Percentiles rank a stretch among this genome's conserved stretches.
These are phyloP conservation scores for Monopterus albus DNA, from an alignment of 2,113 vertebrate genomes.

Conservation along the genomic window DNA sequence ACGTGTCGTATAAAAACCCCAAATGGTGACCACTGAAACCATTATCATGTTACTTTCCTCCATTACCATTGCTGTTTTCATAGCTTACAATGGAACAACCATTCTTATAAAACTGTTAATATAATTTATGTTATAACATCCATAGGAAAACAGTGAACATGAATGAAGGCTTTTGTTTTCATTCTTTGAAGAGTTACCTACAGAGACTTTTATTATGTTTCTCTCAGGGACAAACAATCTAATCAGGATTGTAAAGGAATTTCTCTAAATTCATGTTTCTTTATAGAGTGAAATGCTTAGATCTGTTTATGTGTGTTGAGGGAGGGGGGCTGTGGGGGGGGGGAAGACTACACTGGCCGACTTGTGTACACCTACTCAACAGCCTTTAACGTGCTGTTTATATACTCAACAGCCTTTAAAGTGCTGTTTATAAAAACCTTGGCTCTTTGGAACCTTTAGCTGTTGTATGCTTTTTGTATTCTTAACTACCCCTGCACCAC, in stretches of 20 bases:
- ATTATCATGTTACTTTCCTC: too few species aligned
- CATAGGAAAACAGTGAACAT: too few species aligned
- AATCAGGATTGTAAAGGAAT: slow-evolving; percentile 33
- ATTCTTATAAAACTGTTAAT: slow-evolving; percentile 26
- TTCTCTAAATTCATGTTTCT: slow-evolving; percentile 51
- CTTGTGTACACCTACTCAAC: slow-evolving; percentile 8
- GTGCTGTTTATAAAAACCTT: neutral
- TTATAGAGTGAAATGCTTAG: slow-evolving; percentile 36
- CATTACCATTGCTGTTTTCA: neutral
- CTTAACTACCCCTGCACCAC: neutral
- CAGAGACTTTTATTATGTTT: slow-evolving; percentile 23
- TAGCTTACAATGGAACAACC: neutral
- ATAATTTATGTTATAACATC: slow-evolving; percentile 11
- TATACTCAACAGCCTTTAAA: slow-evolving; percentile 11
- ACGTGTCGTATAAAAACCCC: too few species aligned
- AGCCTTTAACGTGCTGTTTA: slow-evolving; percentile 3
- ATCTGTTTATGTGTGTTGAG: slow-evolving; percentile 15
- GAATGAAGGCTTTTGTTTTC: too few species aligned
- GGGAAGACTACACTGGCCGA: too few species aligned
- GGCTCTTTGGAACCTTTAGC: neutral
- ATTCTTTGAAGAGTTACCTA: slow-evolving; percentile 43
- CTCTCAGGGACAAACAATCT: too few species aligned
- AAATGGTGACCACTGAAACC: too few species aligned
- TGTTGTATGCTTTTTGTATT: neutral
- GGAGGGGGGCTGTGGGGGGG: too few species aligned